Percentiles rank a stretch among this genome's conserved stretches.
Evolutionary conservation across 2,113 vertebrate genomes (phyloP).

Genomic region (Datnioides undecimradiatus): DNA sequence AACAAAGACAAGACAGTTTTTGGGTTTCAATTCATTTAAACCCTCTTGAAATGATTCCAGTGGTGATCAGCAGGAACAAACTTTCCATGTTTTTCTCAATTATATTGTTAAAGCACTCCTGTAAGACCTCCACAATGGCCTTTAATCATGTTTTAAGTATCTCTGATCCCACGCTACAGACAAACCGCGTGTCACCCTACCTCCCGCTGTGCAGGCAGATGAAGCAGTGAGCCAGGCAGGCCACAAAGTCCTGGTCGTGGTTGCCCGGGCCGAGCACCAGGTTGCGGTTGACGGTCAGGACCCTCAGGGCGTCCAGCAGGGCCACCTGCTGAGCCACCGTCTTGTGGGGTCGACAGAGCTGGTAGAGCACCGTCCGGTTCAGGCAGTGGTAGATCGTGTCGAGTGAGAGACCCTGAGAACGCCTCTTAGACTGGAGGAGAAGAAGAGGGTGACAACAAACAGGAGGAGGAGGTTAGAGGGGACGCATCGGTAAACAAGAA

Average conservation of each 20-base stretch:
- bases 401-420: conserved; percentile 94
- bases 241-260: conserved; percentile 98
- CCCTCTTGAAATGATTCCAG: not conserved
- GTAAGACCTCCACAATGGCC: not conserved
- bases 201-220: conserved; percentile 95
- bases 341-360: conserved; percentile 96
- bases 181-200: conserved; percentile 71
- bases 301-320: conserved; percentile 92
- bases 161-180: not conserved
- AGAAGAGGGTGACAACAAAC: not conserved
- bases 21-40: not conserved
- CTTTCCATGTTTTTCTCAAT: not conserved
- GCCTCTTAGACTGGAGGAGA: conserved; percentile 90
- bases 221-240: conserved; percentile 96
- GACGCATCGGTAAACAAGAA: not conserved
- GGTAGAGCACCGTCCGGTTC: conserved; percentile 98
- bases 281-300: conserved; percentile 96
- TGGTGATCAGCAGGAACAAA: not conserved
- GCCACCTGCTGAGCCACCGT: conserved; percentile 98
- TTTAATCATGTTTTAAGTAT: not conserved
- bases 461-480: not conserved
- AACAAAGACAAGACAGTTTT: not conserved
- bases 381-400: conserved; percentile 97
- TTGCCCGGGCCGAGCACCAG: conserved; percentile 96
- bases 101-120: not conserved